A percentile compares a stretch with the other conserved stretches of the same genome.
Evolutionary conservation across 2,888 invertebrate species (phyloP).

Genomic region (Philereme vetulata): DNA sequence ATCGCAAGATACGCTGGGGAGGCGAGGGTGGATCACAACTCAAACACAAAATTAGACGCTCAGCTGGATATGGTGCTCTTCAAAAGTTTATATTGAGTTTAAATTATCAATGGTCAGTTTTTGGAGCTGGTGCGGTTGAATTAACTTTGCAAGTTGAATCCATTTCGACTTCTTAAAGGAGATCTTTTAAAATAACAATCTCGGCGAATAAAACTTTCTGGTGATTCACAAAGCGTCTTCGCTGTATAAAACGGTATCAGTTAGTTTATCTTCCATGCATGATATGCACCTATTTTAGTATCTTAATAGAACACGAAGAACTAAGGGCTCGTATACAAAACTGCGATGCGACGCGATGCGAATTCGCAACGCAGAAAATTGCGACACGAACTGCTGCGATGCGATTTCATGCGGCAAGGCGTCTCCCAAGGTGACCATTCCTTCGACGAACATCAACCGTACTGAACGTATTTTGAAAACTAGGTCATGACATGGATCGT

Average conservation of each 20-base stretch:
- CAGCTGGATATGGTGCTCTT: constrained; percentile 39
- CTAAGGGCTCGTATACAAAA: too few relatives aligned
- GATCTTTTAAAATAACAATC: constrained; percentile 10
- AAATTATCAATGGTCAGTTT: constrained; percentile 40
- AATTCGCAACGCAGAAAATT: too few relatives aligned
- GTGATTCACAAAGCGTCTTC: not conserved
- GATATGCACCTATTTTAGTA: too few relatives aligned
- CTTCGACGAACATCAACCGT: too few relatives aligned
- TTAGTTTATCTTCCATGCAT: not conserved
- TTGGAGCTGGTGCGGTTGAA: constrained; percentile 25
- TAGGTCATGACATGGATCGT: too few relatives aligned
- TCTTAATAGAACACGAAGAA: too few relatives aligned
- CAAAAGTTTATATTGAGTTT: constrained; percentile 39
- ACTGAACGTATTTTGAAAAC: too few relatives aligned
- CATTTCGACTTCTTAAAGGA: constrained; percentile 9
- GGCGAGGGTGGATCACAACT: constrained; percentile 42
- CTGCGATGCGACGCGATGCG: too few relatives aligned
- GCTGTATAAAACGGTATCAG: not conserved
- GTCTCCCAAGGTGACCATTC: too few relatives aligned
- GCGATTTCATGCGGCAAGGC: too few relatives aligned
- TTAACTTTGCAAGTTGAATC: constrained; percentile 24
- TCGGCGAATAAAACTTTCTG: not conserved
- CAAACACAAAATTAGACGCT: constrained; percentile 57
- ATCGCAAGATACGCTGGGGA: constrained; percentile 58
- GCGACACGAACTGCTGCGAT: too few relatives aligned